Evolutionary conservation across 2,888 invertebrate genomes (phyloP).

Genomic region (Busseola fusca): DNA sequence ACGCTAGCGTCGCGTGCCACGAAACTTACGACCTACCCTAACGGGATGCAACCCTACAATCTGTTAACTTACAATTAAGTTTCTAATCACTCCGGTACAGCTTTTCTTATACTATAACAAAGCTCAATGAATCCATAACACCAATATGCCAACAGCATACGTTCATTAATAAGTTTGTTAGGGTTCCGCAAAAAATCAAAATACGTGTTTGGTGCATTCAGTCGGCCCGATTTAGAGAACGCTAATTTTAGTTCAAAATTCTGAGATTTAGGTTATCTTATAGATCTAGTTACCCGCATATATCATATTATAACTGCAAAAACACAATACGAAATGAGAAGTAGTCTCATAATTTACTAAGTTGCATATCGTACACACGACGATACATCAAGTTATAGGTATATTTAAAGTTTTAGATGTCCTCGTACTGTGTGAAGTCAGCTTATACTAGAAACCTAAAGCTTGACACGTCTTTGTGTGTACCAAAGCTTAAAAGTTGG

Average conservation of each 20-base stretch:
- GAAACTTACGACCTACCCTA: background rate
- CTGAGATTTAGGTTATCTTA: background rate
- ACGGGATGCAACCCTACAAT: background rate
- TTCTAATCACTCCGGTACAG: background rate
- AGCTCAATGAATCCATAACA: no score
- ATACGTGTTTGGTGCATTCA: slow-evolving; percentile 7
- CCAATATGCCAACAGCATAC: background rate
- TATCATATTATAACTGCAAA: background rate
- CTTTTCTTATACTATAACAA: background rate
- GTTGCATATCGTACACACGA: background rate
- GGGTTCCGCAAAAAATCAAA: slow-evolving; percentile 1
- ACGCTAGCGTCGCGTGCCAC: no score
- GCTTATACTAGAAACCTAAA: no score
- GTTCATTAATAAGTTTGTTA: background rate
- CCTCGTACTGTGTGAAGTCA: no score
- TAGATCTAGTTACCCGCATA: background rate
- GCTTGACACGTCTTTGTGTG: no score
- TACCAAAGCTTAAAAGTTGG: background rate
- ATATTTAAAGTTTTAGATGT: no score
- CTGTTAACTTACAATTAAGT: background rate
- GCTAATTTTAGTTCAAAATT: background rate
- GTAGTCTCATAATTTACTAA: background rate
- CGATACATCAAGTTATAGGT: no score
- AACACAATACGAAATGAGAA: background rate
- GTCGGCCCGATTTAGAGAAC: background rate